These are phyloP conservation scores for Altica lythri DNA, from an alignment of 2,888 invertebrate species.

Conservation along the genomic window DNA sequence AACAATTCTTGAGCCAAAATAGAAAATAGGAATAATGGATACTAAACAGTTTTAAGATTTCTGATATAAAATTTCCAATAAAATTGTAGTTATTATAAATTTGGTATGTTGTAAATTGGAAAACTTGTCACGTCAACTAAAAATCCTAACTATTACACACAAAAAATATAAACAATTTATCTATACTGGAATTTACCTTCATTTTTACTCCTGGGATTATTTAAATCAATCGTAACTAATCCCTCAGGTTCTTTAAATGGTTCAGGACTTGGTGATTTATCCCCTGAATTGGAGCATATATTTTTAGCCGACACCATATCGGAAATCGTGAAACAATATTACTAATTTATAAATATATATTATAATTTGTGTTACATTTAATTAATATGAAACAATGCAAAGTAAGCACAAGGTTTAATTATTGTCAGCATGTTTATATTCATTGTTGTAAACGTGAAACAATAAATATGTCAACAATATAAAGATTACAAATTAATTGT, in stretches of 20 bases:
- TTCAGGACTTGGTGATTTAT: conserved; percentile 33
- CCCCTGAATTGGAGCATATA: conserved; percentile 22
- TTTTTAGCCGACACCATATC: conserved; percentile 37
- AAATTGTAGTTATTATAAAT: too few species aligned
- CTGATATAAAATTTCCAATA: too few species aligned
- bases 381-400: background rate
- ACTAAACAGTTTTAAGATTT: background rate
- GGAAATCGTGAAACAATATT: background rate
- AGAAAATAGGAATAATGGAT: background rate
- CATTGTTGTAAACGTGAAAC: too few species aligned
- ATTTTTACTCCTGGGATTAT: conserved; percentile 32
- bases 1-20: too few species aligned
- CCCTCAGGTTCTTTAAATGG: conserved; percentile 51
- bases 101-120: background rate
- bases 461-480: too few species aligned
- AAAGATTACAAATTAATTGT: too few species aligned
- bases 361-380: background rate
- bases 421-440: conserved; percentile 13
- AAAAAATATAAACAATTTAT: background rate
- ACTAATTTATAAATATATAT: background rate
- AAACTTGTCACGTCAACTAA: background rate
- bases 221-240: conserved; percentile 51
- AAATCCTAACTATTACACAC: background rate
- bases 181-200: conserved; percentile 23
- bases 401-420: conserved; percentile 1